phyloP scores from a whole-genome alignment of 2,113 vertebrate species.

The Alouatta palliata region DNA sequence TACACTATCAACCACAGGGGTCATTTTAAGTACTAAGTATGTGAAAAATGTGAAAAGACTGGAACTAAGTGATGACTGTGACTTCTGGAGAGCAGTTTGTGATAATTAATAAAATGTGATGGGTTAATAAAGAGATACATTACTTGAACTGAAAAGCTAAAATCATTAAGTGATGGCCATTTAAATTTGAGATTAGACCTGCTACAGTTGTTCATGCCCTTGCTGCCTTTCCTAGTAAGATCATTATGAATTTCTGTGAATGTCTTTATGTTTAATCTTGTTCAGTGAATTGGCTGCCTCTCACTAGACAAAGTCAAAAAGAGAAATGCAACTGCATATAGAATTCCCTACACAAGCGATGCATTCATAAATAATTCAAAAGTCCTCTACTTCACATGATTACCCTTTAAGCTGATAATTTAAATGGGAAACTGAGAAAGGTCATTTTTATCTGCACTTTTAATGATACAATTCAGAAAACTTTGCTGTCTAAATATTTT shows the following conservation, averaged over 20 bases:
- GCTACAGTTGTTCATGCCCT: background rate
- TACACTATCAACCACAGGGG: background rate
- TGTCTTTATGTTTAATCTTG: background rate
- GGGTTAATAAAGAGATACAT: background rate
- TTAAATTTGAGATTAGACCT: slow-evolving; percentile 33
- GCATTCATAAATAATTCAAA: slow-evolving; percentile 16
- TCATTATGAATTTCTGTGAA: background rate
- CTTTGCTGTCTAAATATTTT: background rate
- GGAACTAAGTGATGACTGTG: background rate
- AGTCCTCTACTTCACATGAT: background rate
- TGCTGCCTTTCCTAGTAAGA: background rate
- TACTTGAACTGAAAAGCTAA: slow-evolving; percentile 29
- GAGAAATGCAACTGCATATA: background rate
- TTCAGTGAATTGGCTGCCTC: background rate
- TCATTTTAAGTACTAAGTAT: background rate
- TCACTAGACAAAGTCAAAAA: background rate
- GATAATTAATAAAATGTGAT: slow-evolving; percentile 45
- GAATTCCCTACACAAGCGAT: background rate
- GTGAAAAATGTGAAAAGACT: background rate
- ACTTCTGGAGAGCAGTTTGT: slow-evolving; percentile 31
- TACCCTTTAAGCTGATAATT: background rate
- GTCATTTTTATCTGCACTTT: background rate
- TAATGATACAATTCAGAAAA: background rate
- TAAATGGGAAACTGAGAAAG: background rate
- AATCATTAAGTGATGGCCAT: slow-evolving; percentile 33